A percentile compares a stretch with the other conserved stretches of the same genome.
Evolutionary conservation across 2,797 vertebrate genomes (phyloP).

Genomic region (Enteromius treurensis): DNA sequence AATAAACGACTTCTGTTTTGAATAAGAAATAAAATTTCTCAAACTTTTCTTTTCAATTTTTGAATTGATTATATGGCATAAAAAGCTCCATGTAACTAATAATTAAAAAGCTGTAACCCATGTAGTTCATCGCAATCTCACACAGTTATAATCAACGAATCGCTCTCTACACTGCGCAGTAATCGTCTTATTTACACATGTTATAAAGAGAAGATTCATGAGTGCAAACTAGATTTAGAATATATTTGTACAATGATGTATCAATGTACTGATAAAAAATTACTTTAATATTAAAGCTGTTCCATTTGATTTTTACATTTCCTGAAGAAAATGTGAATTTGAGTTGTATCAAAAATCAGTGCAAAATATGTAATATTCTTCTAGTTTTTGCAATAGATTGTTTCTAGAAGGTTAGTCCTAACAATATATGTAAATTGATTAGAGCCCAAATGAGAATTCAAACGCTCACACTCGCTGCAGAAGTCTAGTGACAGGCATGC

Average conservation of each 20-base stretch:
- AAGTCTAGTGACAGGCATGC: slow-evolving; percentile 63
- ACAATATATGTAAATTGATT: not conserved
- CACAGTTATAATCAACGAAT: too few species aligned
- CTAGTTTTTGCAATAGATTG: not conserved
- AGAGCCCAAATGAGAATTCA: not conserved
- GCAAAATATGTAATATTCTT: not conserved
- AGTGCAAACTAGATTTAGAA: not conserved
- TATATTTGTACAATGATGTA: not conserved
- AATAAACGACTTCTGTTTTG: too few species aligned
- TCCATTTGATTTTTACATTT: not conserved
- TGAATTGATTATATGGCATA: too few species aligned
- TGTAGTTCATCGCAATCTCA: too few species aligned
- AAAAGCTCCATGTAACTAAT: too few species aligned
- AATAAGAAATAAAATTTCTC: too few species aligned
- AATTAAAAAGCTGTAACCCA: too few species aligned
- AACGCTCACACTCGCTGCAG: not conserved
- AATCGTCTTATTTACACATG: too few species aligned
- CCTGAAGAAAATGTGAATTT: not conserved
- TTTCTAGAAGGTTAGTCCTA: too few species aligned
- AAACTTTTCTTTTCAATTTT: too few species aligned
- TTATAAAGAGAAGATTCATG: too few species aligned
- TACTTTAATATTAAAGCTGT: not conserved
- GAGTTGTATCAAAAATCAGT: not conserved
- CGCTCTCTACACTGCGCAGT: too few species aligned
- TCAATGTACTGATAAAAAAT: not conserved